These are phyloP conservation scores for Phrynocephalus guinanensis DNA, from an alignment of 2,797 vertebrate genomes.

Conservation along the genomic window DNA sequence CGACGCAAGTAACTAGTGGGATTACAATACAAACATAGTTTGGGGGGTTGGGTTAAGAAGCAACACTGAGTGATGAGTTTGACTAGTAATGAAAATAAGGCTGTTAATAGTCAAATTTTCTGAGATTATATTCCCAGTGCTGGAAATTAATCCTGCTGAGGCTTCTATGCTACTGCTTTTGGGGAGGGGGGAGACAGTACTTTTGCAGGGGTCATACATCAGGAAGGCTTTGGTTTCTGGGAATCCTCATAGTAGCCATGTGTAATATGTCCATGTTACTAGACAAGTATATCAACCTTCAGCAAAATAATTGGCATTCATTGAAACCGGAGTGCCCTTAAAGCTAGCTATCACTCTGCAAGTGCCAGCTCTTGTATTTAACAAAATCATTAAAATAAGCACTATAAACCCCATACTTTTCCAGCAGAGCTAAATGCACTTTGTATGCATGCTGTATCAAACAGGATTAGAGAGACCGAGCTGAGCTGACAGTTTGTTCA, in stretches of 20 bases:
- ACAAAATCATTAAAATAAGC: no score
- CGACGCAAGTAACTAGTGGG: slow-evolving; percentile 47
- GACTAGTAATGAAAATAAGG: not conserved
- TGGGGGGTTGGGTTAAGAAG: slow-evolving; percentile 14
- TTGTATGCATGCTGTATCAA: not conserved
- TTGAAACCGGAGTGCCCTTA: not conserved
- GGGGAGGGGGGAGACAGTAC: not conserved
- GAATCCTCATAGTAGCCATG: not conserved
- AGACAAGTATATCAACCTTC: not conserved
- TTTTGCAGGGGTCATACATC: not conserved
- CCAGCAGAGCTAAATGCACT: not conserved
- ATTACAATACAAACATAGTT: slow-evolving; percentile 33
- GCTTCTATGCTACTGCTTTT: not conserved
- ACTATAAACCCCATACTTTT: not conserved
- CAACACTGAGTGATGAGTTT: not conserved
- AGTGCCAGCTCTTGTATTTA: not conserved
- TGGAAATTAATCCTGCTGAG: not conserved
- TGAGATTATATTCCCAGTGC: not conserved
- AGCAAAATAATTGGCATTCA: not conserved
- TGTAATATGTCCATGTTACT: not conserved
- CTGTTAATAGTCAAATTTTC: not conserved
- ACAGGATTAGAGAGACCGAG: not conserved
- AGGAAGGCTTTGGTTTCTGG: not conserved
- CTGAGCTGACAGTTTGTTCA: not conserved
- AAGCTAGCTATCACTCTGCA: not conserved